phyloP scores from a whole-genome alignment of 2,888 invertebrate genomes.

The Spisula subtruncata region DNA sequence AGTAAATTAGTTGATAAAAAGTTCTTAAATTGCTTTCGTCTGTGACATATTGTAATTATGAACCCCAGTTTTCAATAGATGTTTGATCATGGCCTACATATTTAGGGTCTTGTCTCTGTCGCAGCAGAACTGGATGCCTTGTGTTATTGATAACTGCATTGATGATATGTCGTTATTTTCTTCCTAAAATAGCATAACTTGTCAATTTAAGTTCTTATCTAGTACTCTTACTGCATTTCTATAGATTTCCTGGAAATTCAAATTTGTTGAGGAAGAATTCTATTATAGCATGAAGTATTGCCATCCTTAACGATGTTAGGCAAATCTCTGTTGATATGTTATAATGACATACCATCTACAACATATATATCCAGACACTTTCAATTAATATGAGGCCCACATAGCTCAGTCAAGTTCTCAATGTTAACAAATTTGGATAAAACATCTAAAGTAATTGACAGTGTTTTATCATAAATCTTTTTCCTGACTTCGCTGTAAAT shows the following conservation, averaged over 20 bases:
- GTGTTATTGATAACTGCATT: background rate
- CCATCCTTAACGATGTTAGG: background rate
- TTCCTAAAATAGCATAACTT: background rate
- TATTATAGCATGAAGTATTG: background rate
- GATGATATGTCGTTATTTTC: background rate
- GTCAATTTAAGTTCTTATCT: background rate
- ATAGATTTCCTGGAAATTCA: background rate
- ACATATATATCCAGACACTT: background rate
- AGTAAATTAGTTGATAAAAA: too few relatives aligned
- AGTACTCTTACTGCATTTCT: background rate
- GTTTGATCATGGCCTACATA: too few relatives aligned
- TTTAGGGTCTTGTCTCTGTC: too few relatives aligned
- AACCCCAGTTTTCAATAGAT: too few relatives aligned
- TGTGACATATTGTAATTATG: too few relatives aligned
- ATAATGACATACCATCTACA: background rate
- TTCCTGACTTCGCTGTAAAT: background rate
- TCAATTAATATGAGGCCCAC: background rate
- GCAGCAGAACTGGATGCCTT: too few relatives aligned
- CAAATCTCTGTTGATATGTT: background rate
- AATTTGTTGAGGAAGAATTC: background rate
- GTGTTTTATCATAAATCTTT: background rate
- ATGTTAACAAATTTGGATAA: conserved; percentile 4
- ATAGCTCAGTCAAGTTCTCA: background rate
- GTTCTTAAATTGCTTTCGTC: too few relatives aligned
- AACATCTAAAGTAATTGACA: background rate